Evolutionary conservation across 2,113 vertebrate genomes (phyloP), one percentile per base, ranked within the genome.

Genomic region (Oreochromis tanganicae): DNA sequence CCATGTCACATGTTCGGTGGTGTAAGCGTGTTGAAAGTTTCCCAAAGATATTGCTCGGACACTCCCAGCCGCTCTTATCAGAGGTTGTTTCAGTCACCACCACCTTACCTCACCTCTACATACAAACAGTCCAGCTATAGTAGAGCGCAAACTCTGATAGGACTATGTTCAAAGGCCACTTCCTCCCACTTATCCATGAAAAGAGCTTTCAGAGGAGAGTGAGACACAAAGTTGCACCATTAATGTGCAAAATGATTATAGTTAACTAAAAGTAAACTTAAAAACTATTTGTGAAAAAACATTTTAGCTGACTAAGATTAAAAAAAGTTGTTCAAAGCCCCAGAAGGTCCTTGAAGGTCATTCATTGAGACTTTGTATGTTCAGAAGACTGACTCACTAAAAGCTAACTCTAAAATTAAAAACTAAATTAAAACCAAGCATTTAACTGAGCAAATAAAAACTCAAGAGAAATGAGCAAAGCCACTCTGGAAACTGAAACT

Each of bases 81-180:
- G 63, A 57, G 41, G 68, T 86, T 57, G 87, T 81, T 87, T 90
- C 68, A 89, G 85, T 83, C 80, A 83, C 88, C 50, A 66, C 78
- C 85, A 85, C 84, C 91, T 78, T 90, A 68, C 92, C 88, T 84
- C 92, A 85, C 88, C 91, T 88, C 89, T 92, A 43, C 94, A 92
- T 91, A 88, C 96, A 97, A 96, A 95, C 93, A 96, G 54, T 84
- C 56, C 19, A 56, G 80, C 84, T 86, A 78, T 89, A 92, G 90
- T 79, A 82, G 81, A 94, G 94, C 94, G 92, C 92, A 95, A 96
- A 96, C 89, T 96, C 59, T 95, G 93, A 97, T 95, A 95, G 91
- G 80, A 91, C 89, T 85, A 90, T 90, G 95, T 96, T 96, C 96
- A 97, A 97, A 97, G 97, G 96, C 96, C 96, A 95, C 32, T 90